Conservation (phyloP, 2,888 invertebrate species). For the Drosophila neonasuta region DNA sequence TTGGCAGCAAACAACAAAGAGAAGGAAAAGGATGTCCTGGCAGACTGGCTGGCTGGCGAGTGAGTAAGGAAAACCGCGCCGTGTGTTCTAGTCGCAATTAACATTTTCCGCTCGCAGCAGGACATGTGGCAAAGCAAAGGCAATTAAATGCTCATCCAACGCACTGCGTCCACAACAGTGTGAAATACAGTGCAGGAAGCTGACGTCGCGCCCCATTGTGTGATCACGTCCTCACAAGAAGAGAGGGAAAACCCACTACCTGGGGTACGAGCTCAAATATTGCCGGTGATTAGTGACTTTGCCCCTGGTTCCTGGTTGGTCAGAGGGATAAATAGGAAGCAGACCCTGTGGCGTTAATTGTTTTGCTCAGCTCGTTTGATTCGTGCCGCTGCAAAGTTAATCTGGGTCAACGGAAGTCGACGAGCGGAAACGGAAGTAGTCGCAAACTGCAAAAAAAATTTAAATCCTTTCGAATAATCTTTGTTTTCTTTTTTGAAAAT, state of each 20-base stretch:
- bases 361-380: conserved; percentile 58
- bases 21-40: conserved; percentile 72
- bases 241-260: background rate
- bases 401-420: conserved; percentile 60
- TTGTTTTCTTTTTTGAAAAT: background rate
- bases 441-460: conserved; percentile 31
- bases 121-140: conserved; percentile 66
- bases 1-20: conserved; percentile 68
- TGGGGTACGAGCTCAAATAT: conserved; percentile 8
- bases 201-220: conserved; percentile 54
- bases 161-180: conserved; percentile 36
- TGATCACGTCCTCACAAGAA: conserved; percentile 45
- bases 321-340: conserved; percentile 17
- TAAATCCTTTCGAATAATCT: background rate
- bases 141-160: conserved; percentile 67
- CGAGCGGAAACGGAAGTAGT: conserved; percentile 56
- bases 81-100: conserved; percentile 47
- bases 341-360: conserved; percentile 71
- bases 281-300: conserved; percentile 69
- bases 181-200: conserved; percentile 66
- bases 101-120: conserved; percentile 59
- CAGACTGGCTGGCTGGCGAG: conserved; percentile 41
- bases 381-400: conserved; percentile 67
- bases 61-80: conserved; percentile 57
- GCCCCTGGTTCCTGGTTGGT: conserved; percentile 30